These are phyloP conservation scores for Mya arenaria DNA, from an alignment of 1,140 invertebrate species.

Conservation along the genomic window DNA sequence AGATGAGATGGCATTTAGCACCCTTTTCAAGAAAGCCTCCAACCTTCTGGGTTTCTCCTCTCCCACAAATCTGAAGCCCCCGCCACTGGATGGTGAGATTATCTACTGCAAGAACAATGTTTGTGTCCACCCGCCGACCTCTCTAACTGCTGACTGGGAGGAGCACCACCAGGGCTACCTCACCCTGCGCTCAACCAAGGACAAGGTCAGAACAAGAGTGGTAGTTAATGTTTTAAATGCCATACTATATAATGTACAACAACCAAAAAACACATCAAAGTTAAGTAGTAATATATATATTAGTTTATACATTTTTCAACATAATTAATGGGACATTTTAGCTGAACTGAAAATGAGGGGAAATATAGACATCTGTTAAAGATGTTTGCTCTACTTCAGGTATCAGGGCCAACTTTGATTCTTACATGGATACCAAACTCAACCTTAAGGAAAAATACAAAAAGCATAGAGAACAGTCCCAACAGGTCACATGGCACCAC, in stretches of 20 bases:
- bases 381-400: slow-evolving; percentile 67
- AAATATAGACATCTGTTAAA: too few relatives aligned
- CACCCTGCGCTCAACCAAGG: slow-evolving; percentile 89
- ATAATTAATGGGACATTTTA: too few relatives aligned
- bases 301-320: too few relatives aligned
- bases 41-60: slow-evolving; percentile 75
- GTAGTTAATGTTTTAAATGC: too few relatives aligned
- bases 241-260: too few relatives aligned
- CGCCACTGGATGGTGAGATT: slow-evolving; percentile 80
- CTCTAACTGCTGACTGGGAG: slow-evolving; percentile 89
- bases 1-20: slow-evolving; percentile 75
- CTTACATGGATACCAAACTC: slow-evolving; percentile 97
- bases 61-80: slow-evolving; percentile 70
- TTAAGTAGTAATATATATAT: too few relatives aligned
- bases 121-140: slow-evolving; percentile 95
- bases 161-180: slow-evolving; percentile 92
- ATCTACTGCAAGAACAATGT: slow-evolving; percentile 91
- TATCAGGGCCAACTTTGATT: slow-evolving; percentile 88
- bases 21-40: slow-evolving; percentile 77
- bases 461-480: slow-evolving; percentile 86
- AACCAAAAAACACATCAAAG: too few relatives aligned
- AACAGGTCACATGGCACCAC: slow-evolving; percentile 67
- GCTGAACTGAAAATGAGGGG: too few relatives aligned
- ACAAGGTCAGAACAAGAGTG: too few relatives aligned
- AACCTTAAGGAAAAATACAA: slow-evolving; percentile 92